A percentile compares a stretch with the other conserved stretches of the same genome.
Evolutionary conservation across 1,140 invertebrate genomes (phyloP).

Genomic region (Diprion similis): DNA sequence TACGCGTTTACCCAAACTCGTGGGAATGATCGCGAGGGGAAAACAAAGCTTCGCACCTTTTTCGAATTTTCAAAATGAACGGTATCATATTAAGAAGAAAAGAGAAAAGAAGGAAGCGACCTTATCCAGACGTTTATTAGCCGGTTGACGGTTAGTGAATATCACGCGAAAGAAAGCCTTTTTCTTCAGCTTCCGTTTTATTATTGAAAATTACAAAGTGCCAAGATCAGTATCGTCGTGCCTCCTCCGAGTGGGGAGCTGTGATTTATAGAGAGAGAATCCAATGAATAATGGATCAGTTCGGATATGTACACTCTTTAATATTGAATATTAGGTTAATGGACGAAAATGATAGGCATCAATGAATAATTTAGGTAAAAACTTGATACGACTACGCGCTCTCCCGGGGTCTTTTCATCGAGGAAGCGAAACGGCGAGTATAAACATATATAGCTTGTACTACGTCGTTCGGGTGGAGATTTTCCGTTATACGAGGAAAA

Average conservation of each 20-base stretch:
- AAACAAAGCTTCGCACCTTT: too few species aligned
- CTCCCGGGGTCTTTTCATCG: not conserved
- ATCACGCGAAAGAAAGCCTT: conserved; percentile 1
- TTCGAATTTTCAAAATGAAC: too few species aligned
- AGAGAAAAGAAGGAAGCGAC: not conserved
- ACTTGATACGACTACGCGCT: not conserved
- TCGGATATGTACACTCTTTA: conserved; percentile 7
- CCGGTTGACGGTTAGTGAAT: not conserved
- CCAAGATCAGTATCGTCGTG: not conserved
- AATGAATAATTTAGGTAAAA: conserved; percentile 3
- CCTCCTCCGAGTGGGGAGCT: not conserved
- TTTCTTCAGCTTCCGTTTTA: not conserved
- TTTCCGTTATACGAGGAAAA: not conserved
- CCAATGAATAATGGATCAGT: not conserved
- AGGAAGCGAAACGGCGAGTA: not conserved
- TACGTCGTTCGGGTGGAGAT: not conserved
- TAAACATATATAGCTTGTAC: not conserved
- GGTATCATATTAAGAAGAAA: not conserved
- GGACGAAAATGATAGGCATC: not conserved
- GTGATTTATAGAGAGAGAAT: not conserved
- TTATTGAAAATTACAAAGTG: conserved; percentile 3
- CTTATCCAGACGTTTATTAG: not conserved
- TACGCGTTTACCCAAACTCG: not conserved
- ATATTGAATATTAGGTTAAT: conserved; percentile 8
- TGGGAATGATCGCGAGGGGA: not conserved